Conservation (phyloP, 2,113 vertebrate species). For the Grammomys surdaster region DNA sequence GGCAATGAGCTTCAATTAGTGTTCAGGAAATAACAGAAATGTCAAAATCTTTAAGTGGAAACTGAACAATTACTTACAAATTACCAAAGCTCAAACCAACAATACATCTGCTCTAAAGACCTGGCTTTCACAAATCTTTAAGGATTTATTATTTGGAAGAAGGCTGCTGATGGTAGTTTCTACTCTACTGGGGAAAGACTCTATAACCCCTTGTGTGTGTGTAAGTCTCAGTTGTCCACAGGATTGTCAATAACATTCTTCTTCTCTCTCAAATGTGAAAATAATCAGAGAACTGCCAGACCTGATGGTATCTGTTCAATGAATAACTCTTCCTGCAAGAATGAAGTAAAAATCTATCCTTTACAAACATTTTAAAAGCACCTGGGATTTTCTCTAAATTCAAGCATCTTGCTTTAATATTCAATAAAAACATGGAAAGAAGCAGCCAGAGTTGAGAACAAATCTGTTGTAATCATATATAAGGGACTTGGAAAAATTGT, state of each 20-base stretch:
- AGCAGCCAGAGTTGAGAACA: background rate
- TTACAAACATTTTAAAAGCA: background rate
- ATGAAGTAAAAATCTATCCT: background rate
- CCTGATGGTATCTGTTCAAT: background rate
- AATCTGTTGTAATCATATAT: background rate
- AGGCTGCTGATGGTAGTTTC: too few relatives aligned
- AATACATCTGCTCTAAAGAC: background rate
- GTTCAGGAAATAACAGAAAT: background rate
- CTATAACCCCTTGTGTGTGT: background rate
- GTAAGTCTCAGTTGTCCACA: background rate
- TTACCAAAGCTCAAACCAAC: background rate
- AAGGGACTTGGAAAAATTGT: background rate
- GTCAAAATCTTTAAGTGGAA: background rate
- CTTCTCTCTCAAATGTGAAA: background rate
- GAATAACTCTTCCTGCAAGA: accelerated
- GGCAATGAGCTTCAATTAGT: background rate
- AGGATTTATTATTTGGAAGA: background rate
- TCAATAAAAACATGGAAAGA: background rate
- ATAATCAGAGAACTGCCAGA: background rate
- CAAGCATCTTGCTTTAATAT: background rate
- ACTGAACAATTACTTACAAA: background rate
- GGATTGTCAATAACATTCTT: background rate
- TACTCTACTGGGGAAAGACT: background rate
- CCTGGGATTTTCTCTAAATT: background rate
- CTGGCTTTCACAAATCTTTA: background rate